Evolutionary conservation across 2,113 vertebrate genomes (phyloP).

Genomic region (Chaetorhynchus papuensis): DNA sequence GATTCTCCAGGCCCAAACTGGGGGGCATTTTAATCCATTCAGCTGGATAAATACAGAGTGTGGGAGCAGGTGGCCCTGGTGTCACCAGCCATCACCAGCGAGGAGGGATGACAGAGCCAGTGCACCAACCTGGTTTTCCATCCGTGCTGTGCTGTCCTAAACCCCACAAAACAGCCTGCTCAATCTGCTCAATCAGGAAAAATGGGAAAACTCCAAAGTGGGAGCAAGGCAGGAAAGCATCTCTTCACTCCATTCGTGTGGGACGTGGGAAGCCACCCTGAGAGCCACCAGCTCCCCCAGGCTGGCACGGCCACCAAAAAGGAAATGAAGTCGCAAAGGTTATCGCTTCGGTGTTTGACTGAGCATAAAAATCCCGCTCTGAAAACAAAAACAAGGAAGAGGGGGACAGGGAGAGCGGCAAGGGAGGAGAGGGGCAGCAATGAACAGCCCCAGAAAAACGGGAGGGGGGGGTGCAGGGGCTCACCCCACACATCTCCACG

Average conservation of each 20-base stretch:
- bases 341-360: background rate
- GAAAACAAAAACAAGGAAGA: background rate
- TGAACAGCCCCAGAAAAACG: fast-evolving
- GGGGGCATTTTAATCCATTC: background rate
- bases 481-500: background rate
- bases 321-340: conserved; percentile 6
- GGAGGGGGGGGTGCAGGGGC: background rate
- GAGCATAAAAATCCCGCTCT: background rate
- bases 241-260: fast-evolving
- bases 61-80: background rate
- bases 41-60: background rate
- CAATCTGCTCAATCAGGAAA: fast-evolving
- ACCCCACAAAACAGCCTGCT: background rate
- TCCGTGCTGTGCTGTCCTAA: background rate
- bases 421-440: background rate
- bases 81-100: background rate
- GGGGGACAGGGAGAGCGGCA: fast-evolving
- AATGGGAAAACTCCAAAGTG: background rate
- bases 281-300: background rate
- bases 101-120: background rate
- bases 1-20: background rate
- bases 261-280: background rate
- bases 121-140: fast-evolving
- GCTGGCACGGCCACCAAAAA: background rate
- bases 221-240: background rate